Percentiles rank a stretch among this genome's conserved stretches.
phyloP scores from a whole-genome alignment of 2,113 vertebrate species.

The Scolopax mira region DNA sequence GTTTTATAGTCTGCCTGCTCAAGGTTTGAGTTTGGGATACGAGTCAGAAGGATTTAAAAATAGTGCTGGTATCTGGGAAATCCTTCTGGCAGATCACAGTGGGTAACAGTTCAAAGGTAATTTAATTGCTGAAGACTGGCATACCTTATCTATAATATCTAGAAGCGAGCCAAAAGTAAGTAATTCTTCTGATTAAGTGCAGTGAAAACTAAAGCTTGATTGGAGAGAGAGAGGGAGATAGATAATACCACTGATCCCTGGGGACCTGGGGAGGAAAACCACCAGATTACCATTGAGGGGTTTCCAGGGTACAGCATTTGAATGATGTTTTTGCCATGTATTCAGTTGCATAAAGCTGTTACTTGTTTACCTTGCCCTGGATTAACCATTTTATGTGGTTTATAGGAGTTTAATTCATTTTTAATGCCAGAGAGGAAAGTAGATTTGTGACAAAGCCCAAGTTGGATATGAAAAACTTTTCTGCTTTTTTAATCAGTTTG shows the following conservation, averaged over 20 bases:
- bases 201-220: neutral
- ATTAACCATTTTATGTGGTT: neutral
- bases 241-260: neutral
- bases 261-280: neutral
- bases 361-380: neutral
- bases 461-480: neutral
- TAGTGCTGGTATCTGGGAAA: neutral
- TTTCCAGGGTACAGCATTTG: neutral
- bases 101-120: conserved; percentile 3
- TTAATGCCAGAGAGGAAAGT: neutral
- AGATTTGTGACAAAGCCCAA: neutral
- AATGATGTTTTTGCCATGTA: neutral
- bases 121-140: neutral
- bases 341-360: neutral
- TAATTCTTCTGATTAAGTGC: neutral
- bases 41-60: neutral
- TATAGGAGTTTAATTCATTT: neutral
- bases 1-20: neutral
- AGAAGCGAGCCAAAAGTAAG: neutral
- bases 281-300: neutral
- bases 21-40: neutral
- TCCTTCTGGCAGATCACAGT: neutral
- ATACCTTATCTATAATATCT: neutral
- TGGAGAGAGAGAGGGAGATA: neutral
- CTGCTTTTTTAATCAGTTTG: neutral